A percentile compares a stretch with the other conserved stretches of the same genome.
phyloP scores from a whole-genome alignment of 2,888 invertebrate species.

The Notocelia uddmanniana region DNA sequence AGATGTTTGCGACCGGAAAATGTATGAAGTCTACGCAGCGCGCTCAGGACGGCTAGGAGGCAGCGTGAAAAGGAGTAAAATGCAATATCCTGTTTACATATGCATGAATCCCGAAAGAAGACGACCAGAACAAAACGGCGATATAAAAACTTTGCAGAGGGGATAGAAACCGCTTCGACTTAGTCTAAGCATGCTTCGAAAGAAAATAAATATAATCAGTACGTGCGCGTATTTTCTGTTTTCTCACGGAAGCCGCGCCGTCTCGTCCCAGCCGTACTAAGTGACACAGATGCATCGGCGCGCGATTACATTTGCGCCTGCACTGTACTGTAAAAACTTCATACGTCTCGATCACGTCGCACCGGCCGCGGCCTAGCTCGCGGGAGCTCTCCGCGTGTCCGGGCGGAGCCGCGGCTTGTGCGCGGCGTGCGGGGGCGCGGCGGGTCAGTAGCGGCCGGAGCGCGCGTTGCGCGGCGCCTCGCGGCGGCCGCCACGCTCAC shows the following conservation, averaged over 20 bases:
- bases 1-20: not conserved
- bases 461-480: slow-evolving; percentile 83
- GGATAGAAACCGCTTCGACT: not conserved
- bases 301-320: not conserved
- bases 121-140: not conserved
- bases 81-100: not conserved
- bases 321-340: not conserved
- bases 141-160: not conserved
- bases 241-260: not conserved
- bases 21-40: slow-evolving; percentile 1
- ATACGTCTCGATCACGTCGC: not conserved
- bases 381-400: not conserved
- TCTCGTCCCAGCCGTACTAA: not conserved
- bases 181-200: no score
- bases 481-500: slow-evolving; percentile 62
- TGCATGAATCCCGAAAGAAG: not conserved
- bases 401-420: not conserved
- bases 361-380: not conserved
- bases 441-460: slow-evolving; percentile 82
- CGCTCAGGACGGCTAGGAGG: not conserved
- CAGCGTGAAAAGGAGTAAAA: not conserved
- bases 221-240: not conserved
- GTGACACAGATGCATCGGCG: not conserved
- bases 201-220: no score
- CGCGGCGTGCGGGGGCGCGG: not conserved